Evolutionary conservation across 2,797 vertebrate genomes (phyloP).

Genomic region (Mionectes olivaceus): DNA sequence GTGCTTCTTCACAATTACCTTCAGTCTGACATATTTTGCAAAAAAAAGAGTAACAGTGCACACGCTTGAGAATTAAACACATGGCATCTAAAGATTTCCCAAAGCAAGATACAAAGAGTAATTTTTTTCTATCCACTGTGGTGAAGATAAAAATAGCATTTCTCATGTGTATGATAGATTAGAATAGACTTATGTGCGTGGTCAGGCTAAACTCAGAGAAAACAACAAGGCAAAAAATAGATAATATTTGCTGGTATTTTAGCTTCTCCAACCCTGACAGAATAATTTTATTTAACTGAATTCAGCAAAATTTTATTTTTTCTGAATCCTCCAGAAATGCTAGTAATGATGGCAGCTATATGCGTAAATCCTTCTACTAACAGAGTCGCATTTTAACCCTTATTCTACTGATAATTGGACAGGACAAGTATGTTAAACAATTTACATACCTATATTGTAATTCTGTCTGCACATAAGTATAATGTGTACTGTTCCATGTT

Average conservation of each 20-base stretch:
- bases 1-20: neutral
- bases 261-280: neutral
- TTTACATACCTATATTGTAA: neutral
- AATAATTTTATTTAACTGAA: neutral
- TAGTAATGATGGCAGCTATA: neutral
- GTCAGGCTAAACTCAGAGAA: neutral
- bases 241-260: neutral
- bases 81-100: neutral
- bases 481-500: neutral
- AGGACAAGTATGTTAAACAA: neutral
- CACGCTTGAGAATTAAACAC: conserved; percentile 15
- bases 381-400: neutral
- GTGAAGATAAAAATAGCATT: neutral
- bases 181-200: neutral
- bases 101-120: neutral
- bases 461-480: neutral
- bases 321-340: neutral
- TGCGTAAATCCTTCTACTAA: neutral
- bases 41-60: neutral
- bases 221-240: neutral
- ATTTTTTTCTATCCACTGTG: neutral
- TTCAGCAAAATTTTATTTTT: neutral
- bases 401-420: neutral
- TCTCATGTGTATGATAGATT: neutral
- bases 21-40: neutral